Evolutionary conservation across 2,797 vertebrate species (phyloP).

Genomic region (Zalophus californianus): DNA sequence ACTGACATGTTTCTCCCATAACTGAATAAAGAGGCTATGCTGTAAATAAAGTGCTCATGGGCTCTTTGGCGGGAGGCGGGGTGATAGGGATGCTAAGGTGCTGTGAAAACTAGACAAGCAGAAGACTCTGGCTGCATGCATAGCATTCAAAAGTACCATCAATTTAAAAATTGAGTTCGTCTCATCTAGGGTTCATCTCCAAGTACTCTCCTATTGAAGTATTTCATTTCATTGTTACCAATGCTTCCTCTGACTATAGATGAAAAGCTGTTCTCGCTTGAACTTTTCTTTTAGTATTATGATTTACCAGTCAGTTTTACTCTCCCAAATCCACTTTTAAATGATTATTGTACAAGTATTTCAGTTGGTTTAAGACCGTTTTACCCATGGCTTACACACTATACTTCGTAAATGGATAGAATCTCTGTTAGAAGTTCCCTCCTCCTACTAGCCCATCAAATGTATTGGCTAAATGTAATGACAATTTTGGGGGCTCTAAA

Average conservation of each 20-base stretch:
- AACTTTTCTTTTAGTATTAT: constrained; percentile 56
- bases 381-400: constrained; percentile 64
- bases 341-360: constrained; percentile 73
- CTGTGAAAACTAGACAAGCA: constrained; percentile 28
- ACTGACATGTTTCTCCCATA: not conserved
- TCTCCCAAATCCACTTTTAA: constrained; percentile 74
- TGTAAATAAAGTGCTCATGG: constrained; percentile 53
- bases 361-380: constrained; percentile 65
- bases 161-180: constrained; percentile 74
- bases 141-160: constrained; percentile 41
- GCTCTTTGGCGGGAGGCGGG: constrained; percentile 3
- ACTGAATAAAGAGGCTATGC: constrained; percentile 10
- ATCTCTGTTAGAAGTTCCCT: constrained; percentile 57
- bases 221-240: constrained; percentile 77
- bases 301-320: constrained; percentile 72
- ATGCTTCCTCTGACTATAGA: constrained; percentile 66
- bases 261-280: constrained; percentile 69
- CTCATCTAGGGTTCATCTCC: not conserved
- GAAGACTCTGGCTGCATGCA: constrained; percentile 61
- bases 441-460: not conserved
- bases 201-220: not conserved
- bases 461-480: constrained; percentile 52
- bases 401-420: constrained; percentile 60
- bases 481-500: constrained; percentile 54
- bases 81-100: constrained; percentile 36